Conservation (phyloP, 2,797 vertebrate genomes). For the Chlorospingus semifuscus region DNA sequence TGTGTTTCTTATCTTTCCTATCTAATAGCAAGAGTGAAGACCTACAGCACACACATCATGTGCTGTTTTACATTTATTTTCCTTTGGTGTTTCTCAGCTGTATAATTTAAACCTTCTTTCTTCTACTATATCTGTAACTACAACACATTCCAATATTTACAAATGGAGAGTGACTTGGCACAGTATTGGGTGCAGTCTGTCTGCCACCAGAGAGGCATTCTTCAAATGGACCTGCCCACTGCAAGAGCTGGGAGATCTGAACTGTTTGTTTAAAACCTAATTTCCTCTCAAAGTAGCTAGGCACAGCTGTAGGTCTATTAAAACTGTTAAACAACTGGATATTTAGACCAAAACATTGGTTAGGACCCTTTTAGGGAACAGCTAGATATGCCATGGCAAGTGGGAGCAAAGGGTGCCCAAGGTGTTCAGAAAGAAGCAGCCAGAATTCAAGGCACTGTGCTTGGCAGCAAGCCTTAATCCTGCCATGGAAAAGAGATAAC, state of each 20-base stretch:
- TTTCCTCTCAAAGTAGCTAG: not conserved
- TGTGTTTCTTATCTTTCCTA: constrained; percentile 20
- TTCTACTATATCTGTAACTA: constrained; percentile 26
- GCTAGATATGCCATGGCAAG: not conserved
- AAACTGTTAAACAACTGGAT: not conserved
- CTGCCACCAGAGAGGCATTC: not conserved
- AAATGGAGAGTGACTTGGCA: constrained; percentile 44
- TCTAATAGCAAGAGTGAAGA: not conserved
- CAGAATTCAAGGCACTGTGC: not conserved
- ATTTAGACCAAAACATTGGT: not conserved
- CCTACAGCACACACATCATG: constrained; percentile 38
- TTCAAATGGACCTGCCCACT: not conserved
- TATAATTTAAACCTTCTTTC: constrained; percentile 45
- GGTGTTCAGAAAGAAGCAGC: not conserved
- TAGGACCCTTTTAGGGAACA: not conserved
- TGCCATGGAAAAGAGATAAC: not conserved
- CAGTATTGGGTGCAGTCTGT: not conserved
- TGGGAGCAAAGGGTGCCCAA: not conserved
- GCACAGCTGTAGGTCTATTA: constrained; percentile 23
- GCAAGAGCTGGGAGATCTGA: not conserved
- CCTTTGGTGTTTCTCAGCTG: constrained; percentile 9
- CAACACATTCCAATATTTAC: constrained; percentile 35
- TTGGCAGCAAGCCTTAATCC: not conserved
- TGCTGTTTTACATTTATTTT: constrained; percentile 35
- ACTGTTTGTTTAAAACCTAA: constrained; percentile 10